Evolutionary conservation across 2,888 invertebrate genomes (phyloP), one percentile per base, ranked within the genome.

Genomic region (Arrhopalites spinosus): DNA sequence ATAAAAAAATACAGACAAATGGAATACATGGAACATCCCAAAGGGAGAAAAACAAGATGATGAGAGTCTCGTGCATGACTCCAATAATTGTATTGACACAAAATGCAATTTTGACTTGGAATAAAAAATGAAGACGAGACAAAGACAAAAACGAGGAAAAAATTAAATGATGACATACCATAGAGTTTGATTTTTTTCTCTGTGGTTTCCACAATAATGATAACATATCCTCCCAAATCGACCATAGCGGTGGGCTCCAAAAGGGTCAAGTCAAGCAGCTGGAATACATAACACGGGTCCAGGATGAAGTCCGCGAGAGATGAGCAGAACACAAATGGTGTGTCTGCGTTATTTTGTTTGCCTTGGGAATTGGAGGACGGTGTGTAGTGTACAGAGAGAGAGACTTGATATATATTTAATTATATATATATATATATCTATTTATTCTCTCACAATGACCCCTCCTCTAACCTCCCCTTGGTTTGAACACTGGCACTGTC

Each of bases 141-240:
- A 27, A 29, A 29, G 29, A 63, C 13, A 13, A 36, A 11, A 11
- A 36, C 36, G 11, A 36, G 47, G 11, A 53, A 53, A 20, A 53
- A 53, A 53, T 8, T 53, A 20, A 3, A 53, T 5, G 20, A 50
- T n/a, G 53, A 53, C 85, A 83, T 86, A 93, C 94, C 96, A 86
- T 95, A 96, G 82, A 96, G 88, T 88, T 95, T 96, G 84, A 95
- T 93, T 88, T 94, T 94, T 86, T 95, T 94, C 87, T 95, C 95
- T 87, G 93, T 93, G 85, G 94, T 94, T 88, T 95, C 95, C 83
- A 95, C 94, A 86, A 96, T 89, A 85, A 96, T 95, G 86, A 96
- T 95, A 85, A 96, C 95, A 88, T 96, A 96, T 85, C 96, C 96
- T 85, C 95, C 94, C 86, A 96, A 89, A 89, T 96, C 95, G 85